phyloP scores from a whole-genome alignment of 2,797 vertebrate species.

The Meriones psammophilus region DNA sequence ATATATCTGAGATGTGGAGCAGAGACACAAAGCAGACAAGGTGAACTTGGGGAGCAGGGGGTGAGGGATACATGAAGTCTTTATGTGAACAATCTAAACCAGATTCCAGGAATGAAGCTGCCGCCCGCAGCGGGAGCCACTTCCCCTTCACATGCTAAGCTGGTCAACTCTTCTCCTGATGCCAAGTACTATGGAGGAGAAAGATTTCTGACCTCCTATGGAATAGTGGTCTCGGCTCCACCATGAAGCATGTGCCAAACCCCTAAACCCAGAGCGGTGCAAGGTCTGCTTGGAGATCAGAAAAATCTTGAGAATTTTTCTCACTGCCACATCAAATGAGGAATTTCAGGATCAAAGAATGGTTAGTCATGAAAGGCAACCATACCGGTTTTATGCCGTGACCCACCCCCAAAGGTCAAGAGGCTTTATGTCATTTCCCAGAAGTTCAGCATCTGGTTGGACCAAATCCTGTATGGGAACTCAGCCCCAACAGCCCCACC shows the following conservation, averaged over 20 bases:
- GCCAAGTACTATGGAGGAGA: not conserved
- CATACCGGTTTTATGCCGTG: not conserved
- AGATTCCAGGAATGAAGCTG: not conserved
- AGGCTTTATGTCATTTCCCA: constrained; percentile 74
- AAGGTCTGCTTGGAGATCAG: constrained; percentile 35
- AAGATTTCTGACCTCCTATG: not conserved
- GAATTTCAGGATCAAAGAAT: constrained; percentile 40
- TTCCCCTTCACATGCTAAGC: not conserved
- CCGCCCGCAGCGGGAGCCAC: not conserved
- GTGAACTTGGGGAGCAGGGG: not conserved
- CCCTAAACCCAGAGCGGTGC: constrained; percentile 33
- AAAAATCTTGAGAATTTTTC: constrained; percentile 52
- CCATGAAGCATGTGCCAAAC: constrained; percentile 2
- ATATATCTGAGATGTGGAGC: not conserved
- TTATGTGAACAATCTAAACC: not conserved
- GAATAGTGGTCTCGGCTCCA: not conserved
- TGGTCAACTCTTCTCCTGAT: not conserved
- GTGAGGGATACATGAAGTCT: not conserved
- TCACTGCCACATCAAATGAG: constrained; percentile 33
- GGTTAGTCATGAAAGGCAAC: constrained; percentile 11
- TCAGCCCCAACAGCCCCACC: not conserved
- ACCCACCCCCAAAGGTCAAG: constrained; percentile 43
- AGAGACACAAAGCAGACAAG: not conserved
- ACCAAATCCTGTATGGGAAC: constrained; percentile 63
- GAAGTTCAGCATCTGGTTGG: constrained; percentile 59